Evolutionary conservation across 2,888 invertebrate genomes (phyloP).

Genomic region (Ferrisia virgata): DNA sequence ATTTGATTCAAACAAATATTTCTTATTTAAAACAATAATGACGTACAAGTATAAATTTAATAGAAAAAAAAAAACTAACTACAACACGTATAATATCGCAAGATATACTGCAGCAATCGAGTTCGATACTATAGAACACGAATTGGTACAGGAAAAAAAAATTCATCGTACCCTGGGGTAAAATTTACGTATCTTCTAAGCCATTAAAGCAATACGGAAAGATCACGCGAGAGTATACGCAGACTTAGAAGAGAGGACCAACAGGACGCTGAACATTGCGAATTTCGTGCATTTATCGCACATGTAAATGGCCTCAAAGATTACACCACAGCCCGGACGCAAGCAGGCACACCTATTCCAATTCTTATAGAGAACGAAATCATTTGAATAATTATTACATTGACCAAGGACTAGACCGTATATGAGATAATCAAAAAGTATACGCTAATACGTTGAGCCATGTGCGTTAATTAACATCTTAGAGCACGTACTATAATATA

Average conservation of each 20-base stretch:
- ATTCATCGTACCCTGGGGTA: neutral
- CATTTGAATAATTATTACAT: constrained; percentile 8
- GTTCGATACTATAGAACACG: neutral
- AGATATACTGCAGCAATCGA: neutral
- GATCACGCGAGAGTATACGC: neutral
- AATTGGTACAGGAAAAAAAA: neutral
- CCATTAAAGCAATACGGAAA: neutral
- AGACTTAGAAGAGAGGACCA: neutral
- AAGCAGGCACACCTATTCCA: neutral
- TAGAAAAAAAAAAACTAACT: too few relatives aligned
- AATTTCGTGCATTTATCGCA: neutral
- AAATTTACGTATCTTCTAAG: neutral
- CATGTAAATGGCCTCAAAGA: neutral
- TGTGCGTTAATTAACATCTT: neutral
- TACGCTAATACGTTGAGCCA: neutral
- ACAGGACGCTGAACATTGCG: too few relatives aligned
- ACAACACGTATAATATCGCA: neutral
- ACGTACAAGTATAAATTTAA: too few relatives aligned
- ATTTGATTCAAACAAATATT: too few relatives aligned
- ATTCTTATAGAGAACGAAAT: neutral
- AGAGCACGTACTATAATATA: neutral
- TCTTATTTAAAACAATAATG: too few relatives aligned
- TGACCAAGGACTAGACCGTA: constrained; percentile 17
- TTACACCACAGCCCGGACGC: neutral
- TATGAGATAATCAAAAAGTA: constrained; percentile 1